These are phyloP conservation scores for Subanguina moxae DNA, from an alignment of 1,140 invertebrate genomes.

Conservation along the genomic window DNA sequence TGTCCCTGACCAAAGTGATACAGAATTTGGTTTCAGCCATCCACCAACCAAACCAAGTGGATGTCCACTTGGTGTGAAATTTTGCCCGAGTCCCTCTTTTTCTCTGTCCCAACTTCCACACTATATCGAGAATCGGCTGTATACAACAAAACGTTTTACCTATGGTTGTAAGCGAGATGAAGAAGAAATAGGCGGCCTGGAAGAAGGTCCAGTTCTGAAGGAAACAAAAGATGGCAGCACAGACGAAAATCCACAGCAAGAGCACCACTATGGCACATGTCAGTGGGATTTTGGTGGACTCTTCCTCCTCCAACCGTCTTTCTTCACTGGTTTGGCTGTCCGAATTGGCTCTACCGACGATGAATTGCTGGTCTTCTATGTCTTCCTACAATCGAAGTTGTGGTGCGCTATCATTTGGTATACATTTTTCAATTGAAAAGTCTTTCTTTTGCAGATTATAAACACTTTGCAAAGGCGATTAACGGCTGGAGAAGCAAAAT, in stretches of 20 bases:
- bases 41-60: no score
- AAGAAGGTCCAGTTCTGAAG: constrained; percentile 65
- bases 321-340: neutral
- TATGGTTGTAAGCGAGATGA: constrained; percentile 60
- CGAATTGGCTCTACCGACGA: neutral
- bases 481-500: no score
- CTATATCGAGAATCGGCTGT: no score
- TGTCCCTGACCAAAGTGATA: no score
- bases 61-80: no score
- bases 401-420: no score
- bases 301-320: constrained; percentile 15
- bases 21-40: no score
- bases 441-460: no score
- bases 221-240: constrained; percentile 44
- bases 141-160: constrained; percentile 13
- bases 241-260: constrained; percentile 43
- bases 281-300: constrained; percentile 38
- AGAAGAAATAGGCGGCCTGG: constrained; percentile 54
- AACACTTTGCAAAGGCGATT: no score
- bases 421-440: no score
- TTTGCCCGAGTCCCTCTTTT: no score
- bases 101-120: no score
- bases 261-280: constrained; percentile 41
- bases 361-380: neutral
- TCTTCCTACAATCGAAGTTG: neutral